Conservation (phyloP, 1,140 invertebrate species). For the Drosophila ananassae region DNA sequence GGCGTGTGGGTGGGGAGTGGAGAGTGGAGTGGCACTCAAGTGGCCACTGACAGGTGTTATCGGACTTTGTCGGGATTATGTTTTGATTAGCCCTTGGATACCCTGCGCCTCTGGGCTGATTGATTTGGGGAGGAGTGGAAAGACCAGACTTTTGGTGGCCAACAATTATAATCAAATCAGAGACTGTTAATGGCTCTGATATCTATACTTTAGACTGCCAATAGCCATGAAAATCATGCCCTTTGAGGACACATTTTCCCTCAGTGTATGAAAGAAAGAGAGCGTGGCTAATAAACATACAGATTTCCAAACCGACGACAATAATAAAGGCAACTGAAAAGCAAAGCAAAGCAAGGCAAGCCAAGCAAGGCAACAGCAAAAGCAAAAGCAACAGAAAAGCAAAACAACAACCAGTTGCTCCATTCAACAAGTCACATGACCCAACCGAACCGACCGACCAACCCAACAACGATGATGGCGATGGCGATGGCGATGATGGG, state of each 20-base stretch:
- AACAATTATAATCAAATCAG: conserved; percentile 63
- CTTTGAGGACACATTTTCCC: background rate
- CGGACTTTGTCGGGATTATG: conserved; percentile 57
- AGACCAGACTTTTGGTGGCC: conserved; percentile 23
- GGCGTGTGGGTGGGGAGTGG: conserved; percentile 3
- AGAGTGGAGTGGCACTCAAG: conserved; percentile 39
- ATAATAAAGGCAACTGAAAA: conserved; percentile 30
- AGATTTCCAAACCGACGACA: conserved; percentile 79
- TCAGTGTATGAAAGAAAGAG: conserved; percentile 64
- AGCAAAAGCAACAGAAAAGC: conserved; percentile 33
- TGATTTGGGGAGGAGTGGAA: conserved; percentile 17
- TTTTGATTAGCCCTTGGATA: conserved; percentile 66
- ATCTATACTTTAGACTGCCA: too few relatives aligned
- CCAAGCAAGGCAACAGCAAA: conserved; percentile 12
- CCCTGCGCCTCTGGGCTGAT: conserved; percentile 22
- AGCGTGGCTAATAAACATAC: conserved; percentile 80
- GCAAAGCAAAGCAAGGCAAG: conserved; percentile 31
- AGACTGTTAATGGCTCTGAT: conserved; percentile 69
- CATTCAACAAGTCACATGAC: conserved; percentile 81
- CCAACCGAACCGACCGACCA: conserved; percentile 53
- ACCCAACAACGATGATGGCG: conserved; percentile 44
- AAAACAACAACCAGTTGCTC: conserved; percentile 76
- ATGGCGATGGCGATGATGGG: conserved; percentile 45
- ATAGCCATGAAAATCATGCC: background rate
- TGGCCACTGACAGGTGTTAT: conserved; percentile 44